Evolutionary conservation across 2,797 vertebrate genomes (phyloP), one percentile per base, ranked within the genome.

Genomic region (Clarias pachynema): DNA sequence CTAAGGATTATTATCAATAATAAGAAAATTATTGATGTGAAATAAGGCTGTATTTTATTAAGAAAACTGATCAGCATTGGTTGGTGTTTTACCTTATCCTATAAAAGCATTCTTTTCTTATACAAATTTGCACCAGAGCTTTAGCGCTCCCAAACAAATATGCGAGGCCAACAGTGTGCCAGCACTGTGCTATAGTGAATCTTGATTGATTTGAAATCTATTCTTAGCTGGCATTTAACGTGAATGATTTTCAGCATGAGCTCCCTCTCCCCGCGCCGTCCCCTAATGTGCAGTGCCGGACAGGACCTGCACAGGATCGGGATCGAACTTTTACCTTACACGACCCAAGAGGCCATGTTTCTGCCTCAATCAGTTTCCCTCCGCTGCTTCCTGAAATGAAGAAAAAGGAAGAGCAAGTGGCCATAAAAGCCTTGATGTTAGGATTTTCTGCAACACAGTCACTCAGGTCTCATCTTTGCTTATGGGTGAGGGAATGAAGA

Each of bases 191-290:
- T 91, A 14, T 53, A 91, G 92, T 89, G 82, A 79, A 85, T 86
- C 89, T 88, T 94, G 94, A 95, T 94, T 94, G 94, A 95, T 95
- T 95, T 92, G 90, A 93, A 93, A 91, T 94, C 95, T 95, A 95
- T 95, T 95, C 93, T 94, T 95, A 94, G 94, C 92, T 95, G 94
- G 93, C 94, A 95, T 95, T 95, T 95, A 94, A 91, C 92, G 94
- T 93, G 94, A 94, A 91, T 93, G 92, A 94, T 94, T 95, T 95
- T 94, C 89, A 81, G 78, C 82, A 84, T 87, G 86, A 93, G 92
- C 91, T 93, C 88, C 59, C 90, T 89, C 90, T 91, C 87, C 89
- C 91, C 88, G 66, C 56, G 70, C 73, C 24, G 62, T 56, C 65
- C 60, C 77, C 62, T 44, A 75, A 37, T 59, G n/a, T 31, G 24